Evolutionary conservation across 2,797 vertebrate species (phyloP), one percentile per base, ranked within the genome.

Genomic region (Sebastes trivittatus): DNA sequence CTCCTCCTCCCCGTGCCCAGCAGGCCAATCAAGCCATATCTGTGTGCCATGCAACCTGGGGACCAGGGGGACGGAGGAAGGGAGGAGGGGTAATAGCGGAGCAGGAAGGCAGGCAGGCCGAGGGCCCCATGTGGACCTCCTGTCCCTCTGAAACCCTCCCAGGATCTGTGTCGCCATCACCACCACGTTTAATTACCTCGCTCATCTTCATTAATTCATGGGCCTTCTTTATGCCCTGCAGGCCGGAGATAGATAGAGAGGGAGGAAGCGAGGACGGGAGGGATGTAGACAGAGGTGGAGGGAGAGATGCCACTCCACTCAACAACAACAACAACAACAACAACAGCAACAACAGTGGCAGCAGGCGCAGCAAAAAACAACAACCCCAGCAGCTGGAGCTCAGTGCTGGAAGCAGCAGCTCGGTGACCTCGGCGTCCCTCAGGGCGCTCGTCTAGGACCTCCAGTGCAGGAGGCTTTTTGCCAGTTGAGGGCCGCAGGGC

Each of bases 201-300:
- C 93, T 92, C 90, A 94, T 96, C 97, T 96, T 98, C 97, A 97
- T 98, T 98, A 97, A 98, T 98, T 97, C 97, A 97, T 96, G 93
- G 96, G 80, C 87, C 94, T 96, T 92, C 87, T 95, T 96, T 96
- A 96, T 75, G 90, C 96, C 96, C 95, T 94, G 96, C 96, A 97
- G 97, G 95, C 96, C 90, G 7, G 92, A 95, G 89, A 88, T 77
- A 81, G 83, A 86, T 34, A 66, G 77, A 68, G 75, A 80, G 75
- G 76, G 74, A 81, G 75, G 66, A 16, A 80, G 75, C 75, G 74
- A 81, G 75, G 66, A 16, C 34, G 58, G 72, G 78, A 23, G 68
- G n/a, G 90, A 92, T 82, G 83, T 68, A 80, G 75, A 83, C 55
- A 74, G 84, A 75, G 85, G 79, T 75, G 86, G 75, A 75, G 70